Conservation (phyloP, 35 echinoderm and acorn worm genomes). For the Chiridota heheva region DNA sequence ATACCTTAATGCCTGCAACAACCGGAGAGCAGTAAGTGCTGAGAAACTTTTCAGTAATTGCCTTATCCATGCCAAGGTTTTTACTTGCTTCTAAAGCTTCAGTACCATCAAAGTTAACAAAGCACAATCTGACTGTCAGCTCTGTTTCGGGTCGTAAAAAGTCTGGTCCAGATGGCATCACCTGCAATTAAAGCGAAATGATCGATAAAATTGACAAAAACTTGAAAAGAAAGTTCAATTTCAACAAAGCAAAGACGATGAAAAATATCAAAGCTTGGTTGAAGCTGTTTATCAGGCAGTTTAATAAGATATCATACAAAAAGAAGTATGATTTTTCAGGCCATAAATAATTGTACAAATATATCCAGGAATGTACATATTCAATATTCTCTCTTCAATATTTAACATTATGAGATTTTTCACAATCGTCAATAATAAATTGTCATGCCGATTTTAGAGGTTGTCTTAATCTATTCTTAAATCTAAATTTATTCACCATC, state of each 20-base stretch:
- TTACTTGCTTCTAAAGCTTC: conserved; percentile 53
- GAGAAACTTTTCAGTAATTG: conserved; percentile 63
- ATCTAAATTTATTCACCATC: too few relatives aligned
- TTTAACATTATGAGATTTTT: too few relatives aligned
- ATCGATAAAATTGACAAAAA: neutral
- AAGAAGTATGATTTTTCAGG: too few relatives aligned
- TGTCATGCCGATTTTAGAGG: too few relatives aligned
- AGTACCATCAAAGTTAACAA: conserved; percentile 82
- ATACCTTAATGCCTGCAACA: conserved; percentile 27
- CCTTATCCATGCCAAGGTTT: conserved; percentile 35
- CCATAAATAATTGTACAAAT: too few relatives aligned
- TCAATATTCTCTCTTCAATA: too few relatives aligned
- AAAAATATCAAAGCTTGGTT: neutral
- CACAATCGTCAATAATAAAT: too few relatives aligned
- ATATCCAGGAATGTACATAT: too few relatives aligned
- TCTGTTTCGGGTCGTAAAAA: conserved; percentile 82
- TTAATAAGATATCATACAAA: neutral
- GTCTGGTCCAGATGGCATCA: conserved; percentile 83
- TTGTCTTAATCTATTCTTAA: too few relatives aligned
- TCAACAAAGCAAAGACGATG: neutral
- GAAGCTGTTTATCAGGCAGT: neutral
- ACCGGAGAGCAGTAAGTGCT: conserved; percentile 53
- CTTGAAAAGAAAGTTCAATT: neutral
- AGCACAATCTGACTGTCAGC: conserved; percentile 93
- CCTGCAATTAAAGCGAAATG: conserved; percentile 39